Base-by-base conservation (phyloP, 2,797 vertebrate species). In the Melanotaenia parkinsoni region DNA sequence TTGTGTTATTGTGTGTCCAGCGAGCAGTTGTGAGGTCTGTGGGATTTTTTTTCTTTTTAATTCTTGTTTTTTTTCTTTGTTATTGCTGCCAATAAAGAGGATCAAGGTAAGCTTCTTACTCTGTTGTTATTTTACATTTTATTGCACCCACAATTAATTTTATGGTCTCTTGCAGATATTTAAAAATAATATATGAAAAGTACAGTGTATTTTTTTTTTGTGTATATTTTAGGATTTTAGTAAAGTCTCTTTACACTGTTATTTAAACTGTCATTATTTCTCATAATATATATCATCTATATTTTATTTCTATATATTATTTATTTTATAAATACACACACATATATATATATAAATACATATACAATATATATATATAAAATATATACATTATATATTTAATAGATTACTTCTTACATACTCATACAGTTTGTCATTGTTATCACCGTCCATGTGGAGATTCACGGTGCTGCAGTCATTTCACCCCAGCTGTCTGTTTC, bases 81-180 rank as follows among this genome's bases (percentile, higher is more conserved):
- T 86, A 76, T 84, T 96, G 96, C 98, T 96, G 94, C 94, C 16
- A 94, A 79, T 91, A 90, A 96, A 99, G 98, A 95, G 98, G 98
- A 87, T 99, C 98, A 80, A 98, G 98, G 98, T 99, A 96, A 97
- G 91, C 16, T 12, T 35, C 63, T 57, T 53, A 0, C 5, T 60
- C 11, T 26, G 51, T 11, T 30, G 7, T 8, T 40, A 12, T 22
- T 62, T 16, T 53, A 8, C 22, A 24, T 11, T 43, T 58, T 38
- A 8, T 58, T 53, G 40, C 53, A 47, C 20, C n/a, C 38, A 13
- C 3, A 33, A 1, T 67, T 20, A 10, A 4, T 65, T 61, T 18
- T 63, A 12, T 58, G 28, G 3, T 26, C 24, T 72, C 20, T 11
- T 70, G 63, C 18, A 53, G 7, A 24, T 54, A 37, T 50, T 40